Conservation (phyloP, 2,888 invertebrate genomes). For the Phymatocera aterrima region DNA sequence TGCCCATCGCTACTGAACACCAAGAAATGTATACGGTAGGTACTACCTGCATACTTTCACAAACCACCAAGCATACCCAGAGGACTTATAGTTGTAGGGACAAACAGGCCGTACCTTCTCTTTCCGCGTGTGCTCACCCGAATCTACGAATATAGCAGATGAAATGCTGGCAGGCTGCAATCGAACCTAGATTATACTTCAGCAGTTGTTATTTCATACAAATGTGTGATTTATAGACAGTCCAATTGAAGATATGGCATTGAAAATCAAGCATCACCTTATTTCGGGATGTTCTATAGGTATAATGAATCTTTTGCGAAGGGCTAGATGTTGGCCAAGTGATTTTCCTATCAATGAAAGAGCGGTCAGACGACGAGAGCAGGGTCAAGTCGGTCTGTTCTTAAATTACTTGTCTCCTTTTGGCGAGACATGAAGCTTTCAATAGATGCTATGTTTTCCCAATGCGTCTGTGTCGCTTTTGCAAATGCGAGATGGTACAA, state of each 20-base stretch:
- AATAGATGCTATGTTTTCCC: background rate
- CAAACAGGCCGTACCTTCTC: background rate
- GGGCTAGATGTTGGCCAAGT: background rate
- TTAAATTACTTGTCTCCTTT: background rate
- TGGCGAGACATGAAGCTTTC: background rate
- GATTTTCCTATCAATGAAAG: constrained; percentile 17
- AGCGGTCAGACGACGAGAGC: background rate
- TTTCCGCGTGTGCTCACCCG: background rate
- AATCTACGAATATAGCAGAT: too few species aligned
- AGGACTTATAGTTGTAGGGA: constrained; percentile 18
- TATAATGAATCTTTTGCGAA: background rate
- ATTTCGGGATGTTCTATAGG: too few species aligned
- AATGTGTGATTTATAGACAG: background rate
- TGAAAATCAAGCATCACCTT: background rate
- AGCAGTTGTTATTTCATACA: background rate
- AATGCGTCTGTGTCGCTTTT: background rate
- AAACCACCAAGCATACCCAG: constrained; percentile 11
- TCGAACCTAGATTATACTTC: background rate
- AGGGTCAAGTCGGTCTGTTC: background rate
- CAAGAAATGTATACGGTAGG: background rate
- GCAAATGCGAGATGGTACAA: background rate
- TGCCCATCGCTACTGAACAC: background rate
- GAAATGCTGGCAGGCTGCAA: background rate
- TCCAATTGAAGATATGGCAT: background rate
- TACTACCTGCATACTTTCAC: background rate